Conservation (phyloP, 2,113 vertebrate genomes). For the Nothoprocta pentlandii region DNA sequence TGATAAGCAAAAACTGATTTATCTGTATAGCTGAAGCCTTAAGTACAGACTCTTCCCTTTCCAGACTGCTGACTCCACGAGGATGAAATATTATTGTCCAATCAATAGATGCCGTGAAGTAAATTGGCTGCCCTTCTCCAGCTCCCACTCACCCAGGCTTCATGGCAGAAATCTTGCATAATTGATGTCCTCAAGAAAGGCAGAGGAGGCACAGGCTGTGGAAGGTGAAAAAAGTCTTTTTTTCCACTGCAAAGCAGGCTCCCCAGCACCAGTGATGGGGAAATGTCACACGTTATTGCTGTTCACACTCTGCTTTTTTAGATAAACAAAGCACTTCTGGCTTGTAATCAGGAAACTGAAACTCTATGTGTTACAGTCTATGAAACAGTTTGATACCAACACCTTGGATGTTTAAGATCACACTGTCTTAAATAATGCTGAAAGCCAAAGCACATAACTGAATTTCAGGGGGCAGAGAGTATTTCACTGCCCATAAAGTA, state of each 20-base stretch:
- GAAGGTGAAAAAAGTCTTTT: background rate
- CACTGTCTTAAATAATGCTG: background rate
- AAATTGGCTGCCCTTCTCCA: background rate
- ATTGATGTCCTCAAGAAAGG: background rate
- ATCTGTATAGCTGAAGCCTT: background rate
- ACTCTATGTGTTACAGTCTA: background rate
- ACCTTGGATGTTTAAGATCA: background rate
- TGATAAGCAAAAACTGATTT: background rate
- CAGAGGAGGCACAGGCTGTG: background rate
- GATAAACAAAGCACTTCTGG: background rate
- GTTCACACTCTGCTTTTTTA: background rate
- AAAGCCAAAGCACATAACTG: slow-evolving; percentile 9
- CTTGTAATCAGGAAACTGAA: background rate
- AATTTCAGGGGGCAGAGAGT: background rate
- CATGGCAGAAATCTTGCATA: background rate
- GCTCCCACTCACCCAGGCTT: background rate
- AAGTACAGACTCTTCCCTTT: background rate
- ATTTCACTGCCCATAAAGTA: background rate
- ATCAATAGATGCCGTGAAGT: background rate
- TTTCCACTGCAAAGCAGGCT: background rate
- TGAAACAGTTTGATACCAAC: background rate
- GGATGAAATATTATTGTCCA: background rate
- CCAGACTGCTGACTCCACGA: background rate
- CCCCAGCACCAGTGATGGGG: background rate
- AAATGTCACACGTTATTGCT: background rate